A percentile compares a stretch with the other conserved stretches of the same genome.
Conservation (phyloP, 2,113 vertebrate genomes). For the Petaurus breviceps region DNA sequence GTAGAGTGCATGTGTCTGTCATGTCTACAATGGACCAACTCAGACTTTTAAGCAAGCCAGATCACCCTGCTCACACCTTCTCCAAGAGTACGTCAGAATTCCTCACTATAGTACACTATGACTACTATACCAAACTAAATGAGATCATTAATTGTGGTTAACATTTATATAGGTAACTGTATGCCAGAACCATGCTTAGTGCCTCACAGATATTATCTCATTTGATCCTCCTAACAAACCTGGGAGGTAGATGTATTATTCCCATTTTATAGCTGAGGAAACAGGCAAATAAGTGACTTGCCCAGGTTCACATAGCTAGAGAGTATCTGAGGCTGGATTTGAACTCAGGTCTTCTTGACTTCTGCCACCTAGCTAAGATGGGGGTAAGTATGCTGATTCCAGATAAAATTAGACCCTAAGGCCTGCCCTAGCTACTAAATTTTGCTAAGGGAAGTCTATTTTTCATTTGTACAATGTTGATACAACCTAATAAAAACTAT, state of each 20-base stretch:
- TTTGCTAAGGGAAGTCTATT: neutral
- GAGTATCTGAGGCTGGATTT: neutral
- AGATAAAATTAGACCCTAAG: neutral
- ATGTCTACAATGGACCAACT: neutral
- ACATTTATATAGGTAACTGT: neutral
- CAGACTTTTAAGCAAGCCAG: too few species aligned
- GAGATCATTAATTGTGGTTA: neutral
- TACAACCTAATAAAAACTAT: neutral
- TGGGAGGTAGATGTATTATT: neutral
- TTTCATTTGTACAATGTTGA: neutral
- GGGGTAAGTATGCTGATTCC: neutral
- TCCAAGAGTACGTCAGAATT: neutral
- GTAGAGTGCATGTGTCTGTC: neutral
- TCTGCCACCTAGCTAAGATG: neutral
- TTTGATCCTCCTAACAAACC: neutral
- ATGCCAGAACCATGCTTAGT: neutral
- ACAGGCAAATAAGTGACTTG: neutral
- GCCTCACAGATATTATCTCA: neutral
- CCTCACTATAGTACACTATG: neutral
- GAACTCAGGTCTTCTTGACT: neutral
- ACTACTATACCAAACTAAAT: neutral
- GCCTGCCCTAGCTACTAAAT: neutral
- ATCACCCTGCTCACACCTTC: neutral
- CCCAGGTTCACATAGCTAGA: neutral
- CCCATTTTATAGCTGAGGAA: neutral